A percentile compares a stretch with the other conserved stretches of the same genome.
phyloP scores from a whole-genome alignment of 2,113 vertebrate species.

The Channa maculata region DNA sequence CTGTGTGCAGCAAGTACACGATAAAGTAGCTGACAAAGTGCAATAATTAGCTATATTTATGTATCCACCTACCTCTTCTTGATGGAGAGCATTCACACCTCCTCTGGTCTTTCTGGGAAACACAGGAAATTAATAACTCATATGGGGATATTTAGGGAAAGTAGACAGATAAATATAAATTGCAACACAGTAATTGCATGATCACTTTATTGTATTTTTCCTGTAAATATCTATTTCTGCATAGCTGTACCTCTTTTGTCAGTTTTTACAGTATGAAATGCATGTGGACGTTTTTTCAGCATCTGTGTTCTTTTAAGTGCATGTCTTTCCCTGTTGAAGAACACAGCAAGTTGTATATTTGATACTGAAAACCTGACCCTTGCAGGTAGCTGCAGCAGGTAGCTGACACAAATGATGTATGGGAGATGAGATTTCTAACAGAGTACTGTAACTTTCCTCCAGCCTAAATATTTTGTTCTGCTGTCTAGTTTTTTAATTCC shows the following conservation, averaged over 20 bases:
- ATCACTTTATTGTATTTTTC: neutral
- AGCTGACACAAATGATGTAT: slow-evolving; percentile 6
- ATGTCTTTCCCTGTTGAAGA: too few species aligned
- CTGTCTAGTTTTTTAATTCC: slow-evolving; percentile 10
- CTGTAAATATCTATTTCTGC: too few species aligned
- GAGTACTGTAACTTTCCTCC: neutral
- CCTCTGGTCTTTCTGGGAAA: slow-evolving; percentile 8
- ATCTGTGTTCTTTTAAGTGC: too few species aligned
- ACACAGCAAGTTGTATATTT: neutral
- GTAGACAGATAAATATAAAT: neutral
- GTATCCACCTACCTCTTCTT: slow-evolving; percentile 20
- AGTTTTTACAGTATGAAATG: too few species aligned
- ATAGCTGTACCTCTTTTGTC: too few species aligned
- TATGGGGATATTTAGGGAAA: neutral
- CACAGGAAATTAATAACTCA: neutral
- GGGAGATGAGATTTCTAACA: slow-evolving; percentile 1
- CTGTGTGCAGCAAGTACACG: slow-evolving; percentile 20
- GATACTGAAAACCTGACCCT: neutral
- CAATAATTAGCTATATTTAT: slow-evolving; percentile 20
- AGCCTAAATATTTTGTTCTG: neutral
- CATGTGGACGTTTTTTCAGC: too few species aligned
- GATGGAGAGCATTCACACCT: slow-evolving; percentile 3
- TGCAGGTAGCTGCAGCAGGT: neutral
- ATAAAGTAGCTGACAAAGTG: slow-evolving; percentile 26
- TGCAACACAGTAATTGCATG: neutral